A percentile compares a stretch with the other conserved stretches of the same genome.
These are phyloP conservation scores for Cygnus olor DNA, from an alignment of 2,797 vertebrate genomes.

Conservation along the genomic window DNA sequence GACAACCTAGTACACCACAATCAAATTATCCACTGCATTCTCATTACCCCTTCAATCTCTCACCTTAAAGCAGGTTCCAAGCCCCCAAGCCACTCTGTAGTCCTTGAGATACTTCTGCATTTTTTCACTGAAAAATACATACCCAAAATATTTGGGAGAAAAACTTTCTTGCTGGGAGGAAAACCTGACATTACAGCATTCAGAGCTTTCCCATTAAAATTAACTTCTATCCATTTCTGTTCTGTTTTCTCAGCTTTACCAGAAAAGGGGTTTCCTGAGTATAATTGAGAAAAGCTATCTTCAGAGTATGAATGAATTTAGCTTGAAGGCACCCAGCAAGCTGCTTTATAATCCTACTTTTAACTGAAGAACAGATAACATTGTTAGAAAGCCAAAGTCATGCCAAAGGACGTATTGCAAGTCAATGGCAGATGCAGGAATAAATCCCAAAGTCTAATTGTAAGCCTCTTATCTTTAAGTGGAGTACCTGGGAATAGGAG, in stretches of 20 bases:
- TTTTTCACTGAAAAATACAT: neutral
- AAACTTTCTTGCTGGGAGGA: neutral
- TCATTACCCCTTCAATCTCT: neutral
- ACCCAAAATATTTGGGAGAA: neutral
- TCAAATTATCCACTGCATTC: neutral
- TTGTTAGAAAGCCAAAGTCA: neutral
- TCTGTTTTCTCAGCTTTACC: neutral
- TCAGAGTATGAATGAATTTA: conserved; percentile 13
- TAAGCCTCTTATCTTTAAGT: neutral
- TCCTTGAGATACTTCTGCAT: neutral
- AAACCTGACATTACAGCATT: neutral
- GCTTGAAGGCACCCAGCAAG: neutral
- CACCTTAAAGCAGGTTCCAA: neutral
- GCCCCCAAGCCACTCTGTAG: neutral
- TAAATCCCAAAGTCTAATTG: neutral
- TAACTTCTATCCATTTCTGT: neutral
- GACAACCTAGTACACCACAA: neutral
- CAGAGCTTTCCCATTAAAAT: neutral
- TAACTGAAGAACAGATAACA: neutral
- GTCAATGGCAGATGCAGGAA: neutral
- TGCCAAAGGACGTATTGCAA: neutral
- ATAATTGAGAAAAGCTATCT: neutral
- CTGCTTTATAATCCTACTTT: neutral
- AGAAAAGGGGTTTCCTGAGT: neutral
- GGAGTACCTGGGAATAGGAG: conserved; percentile 93